Percentiles rank a stretch among this genome's conserved stretches.
Evolutionary conservation across 2,888 invertebrate genomes (phyloP).

Genomic region (Panorpa germanica): DNA sequence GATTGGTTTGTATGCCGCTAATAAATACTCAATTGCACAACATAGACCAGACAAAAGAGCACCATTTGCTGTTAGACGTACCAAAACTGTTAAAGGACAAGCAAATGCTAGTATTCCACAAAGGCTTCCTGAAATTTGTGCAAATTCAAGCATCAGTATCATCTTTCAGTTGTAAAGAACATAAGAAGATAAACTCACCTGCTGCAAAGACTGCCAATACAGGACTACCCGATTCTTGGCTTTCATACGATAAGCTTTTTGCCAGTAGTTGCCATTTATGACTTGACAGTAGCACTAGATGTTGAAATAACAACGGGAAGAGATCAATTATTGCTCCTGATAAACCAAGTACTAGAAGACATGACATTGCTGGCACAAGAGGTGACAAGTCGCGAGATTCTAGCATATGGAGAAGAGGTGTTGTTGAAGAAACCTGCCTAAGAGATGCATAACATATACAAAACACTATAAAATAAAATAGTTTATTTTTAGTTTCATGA

Average conservation of each 20-base stretch:
- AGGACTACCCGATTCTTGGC: conserved; percentile 31
- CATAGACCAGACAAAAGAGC: conserved; percentile 20
- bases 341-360: conserved; percentile 28
- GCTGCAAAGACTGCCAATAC: conserved; percentile 33
- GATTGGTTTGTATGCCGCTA: conserved; percentile 23
- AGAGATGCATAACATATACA: no score
- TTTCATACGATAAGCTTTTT: conserved; percentile 30
- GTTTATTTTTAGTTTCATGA: no score
- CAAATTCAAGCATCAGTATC: conserved; percentile 5
- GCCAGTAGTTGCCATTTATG: conserved; percentile 33
- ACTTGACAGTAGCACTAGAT: conserved; percentile 30
- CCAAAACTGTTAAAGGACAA: conserved; percentile 31
- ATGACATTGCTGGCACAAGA: conserved; percentile 32
- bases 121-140: conserved; percentile 24
- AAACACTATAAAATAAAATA: no score
- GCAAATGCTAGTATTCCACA: conserved; percentile 35
- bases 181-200: conserved; percentile 16
- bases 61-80: conserved; percentile 24
- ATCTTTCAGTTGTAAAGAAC: background rate
- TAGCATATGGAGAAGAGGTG: conserved; percentile 27
- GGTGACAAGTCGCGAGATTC: conserved; percentile 33
- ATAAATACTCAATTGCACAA: conserved; percentile 22
- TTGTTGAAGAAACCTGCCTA: no score
- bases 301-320: conserved; percentile 28
- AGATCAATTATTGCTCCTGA: conserved; percentile 32